phyloP scores from a whole-genome alignment of 2,888 invertebrate species.

The Phortica okadai region DNA sequence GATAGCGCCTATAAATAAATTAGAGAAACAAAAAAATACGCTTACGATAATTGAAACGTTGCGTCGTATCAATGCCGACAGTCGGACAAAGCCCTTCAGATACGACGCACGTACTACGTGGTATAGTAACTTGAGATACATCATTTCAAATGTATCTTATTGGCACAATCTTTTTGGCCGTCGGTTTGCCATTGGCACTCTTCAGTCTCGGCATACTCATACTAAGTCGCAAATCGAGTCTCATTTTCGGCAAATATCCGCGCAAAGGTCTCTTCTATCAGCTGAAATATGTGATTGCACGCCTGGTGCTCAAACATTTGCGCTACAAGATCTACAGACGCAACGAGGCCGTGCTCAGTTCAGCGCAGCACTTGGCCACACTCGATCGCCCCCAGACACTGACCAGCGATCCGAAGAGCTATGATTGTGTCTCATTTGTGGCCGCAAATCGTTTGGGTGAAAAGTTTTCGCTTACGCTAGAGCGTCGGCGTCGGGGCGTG shows the following conservation, averaged over 20 bases:
- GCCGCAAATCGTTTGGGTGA: slow-evolving; percentile 81
- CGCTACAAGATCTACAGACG: slow-evolving; percentile 75
- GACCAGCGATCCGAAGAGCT: slow-evolving; percentile 78
- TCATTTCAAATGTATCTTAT: slow-evolving; percentile 50
- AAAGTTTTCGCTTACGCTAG: slow-evolving; percentile 82
- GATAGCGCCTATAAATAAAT: too few relatives aligned
- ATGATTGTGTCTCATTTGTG: slow-evolving; percentile 88
- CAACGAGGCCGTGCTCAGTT: slow-evolving; percentile 59
- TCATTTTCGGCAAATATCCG: slow-evolving; percentile 79
- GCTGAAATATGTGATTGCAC: slow-evolving; percentile 78
- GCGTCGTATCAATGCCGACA: not conserved
- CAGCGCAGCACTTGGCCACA: slow-evolving; percentile 64
- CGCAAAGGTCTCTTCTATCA: slow-evolving; percentile 79
- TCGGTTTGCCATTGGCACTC: slow-evolving; percentile 53
- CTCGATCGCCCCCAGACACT: slow-evolving; percentile 78
- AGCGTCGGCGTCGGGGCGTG: slow-evolving; percentile 82
- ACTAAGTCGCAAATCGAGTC: slow-evolving; percentile 65
- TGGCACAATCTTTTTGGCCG: slow-evolving; percentile 46
- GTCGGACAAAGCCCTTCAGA: not conserved
- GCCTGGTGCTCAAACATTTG: slow-evolving; percentile 73
- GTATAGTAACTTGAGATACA: too few relatives aligned
- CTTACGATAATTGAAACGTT: too few relatives aligned
- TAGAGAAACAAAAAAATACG: too few relatives aligned
- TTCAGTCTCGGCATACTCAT: slow-evolving; percentile 56
- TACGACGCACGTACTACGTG: too few relatives aligned